Base-by-base conservation (phyloP, 2,888 invertebrate species). In the Lucinisca nassula region DNA sequence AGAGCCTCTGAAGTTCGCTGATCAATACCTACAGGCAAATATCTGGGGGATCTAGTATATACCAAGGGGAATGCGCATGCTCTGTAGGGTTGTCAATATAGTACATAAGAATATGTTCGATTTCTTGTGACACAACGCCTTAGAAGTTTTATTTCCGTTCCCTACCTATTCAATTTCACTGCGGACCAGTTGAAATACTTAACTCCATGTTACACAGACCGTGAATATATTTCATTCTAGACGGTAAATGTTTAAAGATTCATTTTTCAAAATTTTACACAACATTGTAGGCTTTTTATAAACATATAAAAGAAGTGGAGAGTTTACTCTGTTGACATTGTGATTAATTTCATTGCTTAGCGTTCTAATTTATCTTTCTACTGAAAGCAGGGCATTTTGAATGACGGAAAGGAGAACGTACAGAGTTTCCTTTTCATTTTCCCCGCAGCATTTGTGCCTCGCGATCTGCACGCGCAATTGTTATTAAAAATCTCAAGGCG, bases 181-280 rank as follows among this genome's bases (percentile, higher is more conserved):
- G 79, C 70, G 79, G 75, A 82, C 40, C 38, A 32, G 72, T 35
- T 55, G 79, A 82, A 79, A 86, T 51, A 82, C 70, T 67, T 45
- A n/a, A 61, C 35, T 21, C 37, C 12, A 73, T 58, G 10, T 35
- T 35, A 67, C 3, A 21, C 35, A 17, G 67, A 35, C 67, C 32
- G 4, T 67, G 35, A 67, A 27, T 67, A 1, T 35, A 45, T 17
- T 17, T 45, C 45, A n/a, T 45, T 45, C 17, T 45, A 45, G 8
- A 45, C 45, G 17, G 17, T 17, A 45, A 45, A 45, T 45, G 6
- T 55, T 55, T 55, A 55, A 55, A 55, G 21, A 4, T n/a, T 55
- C 8, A 55, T 21, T 55, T 40, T 55, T 21, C 8, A 55, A 55
- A 55, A n/a, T 55, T 55, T 55, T 55, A 55, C n/a, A n/a, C 55